These are phyloP conservation scores for Eulemur macaco DNA, from an alignment of 2,113 vertebrate species.

Conservation along the genomic window DNA sequence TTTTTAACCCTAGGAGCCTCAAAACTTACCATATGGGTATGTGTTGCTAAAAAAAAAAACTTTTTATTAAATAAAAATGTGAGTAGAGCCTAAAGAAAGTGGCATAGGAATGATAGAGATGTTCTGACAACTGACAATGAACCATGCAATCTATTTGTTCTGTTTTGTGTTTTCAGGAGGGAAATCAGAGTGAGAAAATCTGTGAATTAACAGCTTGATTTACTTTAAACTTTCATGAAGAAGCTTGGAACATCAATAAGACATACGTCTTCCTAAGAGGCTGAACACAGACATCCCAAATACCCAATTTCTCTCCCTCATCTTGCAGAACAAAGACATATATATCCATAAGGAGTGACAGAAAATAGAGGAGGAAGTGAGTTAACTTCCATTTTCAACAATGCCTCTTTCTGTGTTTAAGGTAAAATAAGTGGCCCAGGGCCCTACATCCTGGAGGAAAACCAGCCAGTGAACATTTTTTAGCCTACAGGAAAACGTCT, in stretches of 20 bases:
- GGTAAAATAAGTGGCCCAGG: background rate
- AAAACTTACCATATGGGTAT: background rate
- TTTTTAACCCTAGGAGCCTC: background rate
- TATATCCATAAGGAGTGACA: background rate
- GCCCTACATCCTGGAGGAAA: background rate
- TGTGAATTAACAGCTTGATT: conserved; percentile 49
- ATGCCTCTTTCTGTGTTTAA: background rate
- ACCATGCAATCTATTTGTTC: background rate
- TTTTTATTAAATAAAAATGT: background rate
- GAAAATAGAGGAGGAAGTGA: background rate
- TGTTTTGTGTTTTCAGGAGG: background rate
- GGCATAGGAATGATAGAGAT: background rate
- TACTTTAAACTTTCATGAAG: conserved; percentile 47
- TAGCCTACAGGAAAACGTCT: background rate
- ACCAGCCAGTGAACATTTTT: background rate
- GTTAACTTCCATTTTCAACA: background rate
- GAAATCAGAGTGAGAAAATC: conserved; percentile 18
- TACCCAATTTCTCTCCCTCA: background rate
- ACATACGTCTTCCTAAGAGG: background rate
- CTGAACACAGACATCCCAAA: background rate
- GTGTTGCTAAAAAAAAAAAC: background rate
- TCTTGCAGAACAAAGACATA: background rate
- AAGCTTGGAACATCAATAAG: background rate
- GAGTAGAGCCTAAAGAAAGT: background rate
- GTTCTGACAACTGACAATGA: conserved; percentile 29